Evolutionary conservation across 2,113 vertebrate species (phyloP).

Genomic region (Pseudonaja textilis): DNA sequence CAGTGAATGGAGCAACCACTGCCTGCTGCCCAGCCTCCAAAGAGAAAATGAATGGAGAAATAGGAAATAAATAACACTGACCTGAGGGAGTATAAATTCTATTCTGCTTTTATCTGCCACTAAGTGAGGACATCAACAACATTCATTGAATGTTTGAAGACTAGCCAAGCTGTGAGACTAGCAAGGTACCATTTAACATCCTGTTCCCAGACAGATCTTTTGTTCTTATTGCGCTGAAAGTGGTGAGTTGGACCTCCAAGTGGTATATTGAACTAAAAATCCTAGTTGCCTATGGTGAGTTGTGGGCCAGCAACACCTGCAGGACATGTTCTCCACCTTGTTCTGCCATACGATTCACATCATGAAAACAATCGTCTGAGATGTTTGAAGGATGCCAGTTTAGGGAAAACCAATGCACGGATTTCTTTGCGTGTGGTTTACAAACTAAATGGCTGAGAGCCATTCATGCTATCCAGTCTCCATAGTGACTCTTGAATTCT

Average conservation of each 20-base stretch:
- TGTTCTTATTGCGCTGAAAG: neutral
- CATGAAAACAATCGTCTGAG: neutral
- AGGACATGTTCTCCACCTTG: neutral
- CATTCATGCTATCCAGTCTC: neutral
- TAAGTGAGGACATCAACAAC: neutral
- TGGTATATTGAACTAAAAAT: neutral
- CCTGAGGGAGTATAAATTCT: neutral
- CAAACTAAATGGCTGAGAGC: neutral
- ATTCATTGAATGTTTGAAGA: neutral
- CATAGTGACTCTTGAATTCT: neutral
- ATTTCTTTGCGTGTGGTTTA: neutral
- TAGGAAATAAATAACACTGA: neutral
- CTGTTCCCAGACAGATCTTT: neutral
- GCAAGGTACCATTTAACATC: no score
- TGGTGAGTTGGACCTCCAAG: neutral
- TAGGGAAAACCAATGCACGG: neutral
- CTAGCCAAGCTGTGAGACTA: no score
- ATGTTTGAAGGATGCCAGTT: neutral
- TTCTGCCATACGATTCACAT: neutral
- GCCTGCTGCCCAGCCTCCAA: no score
- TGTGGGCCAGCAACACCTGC: neutral
- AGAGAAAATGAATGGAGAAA: neutral
- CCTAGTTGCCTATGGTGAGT: neutral
- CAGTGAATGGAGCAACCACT: neutral
- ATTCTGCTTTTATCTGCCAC: neutral